phyloP scores from a whole-genome alignment of 2,113 vertebrate genomes.

The Halichoeres trimaculatus region DNA sequence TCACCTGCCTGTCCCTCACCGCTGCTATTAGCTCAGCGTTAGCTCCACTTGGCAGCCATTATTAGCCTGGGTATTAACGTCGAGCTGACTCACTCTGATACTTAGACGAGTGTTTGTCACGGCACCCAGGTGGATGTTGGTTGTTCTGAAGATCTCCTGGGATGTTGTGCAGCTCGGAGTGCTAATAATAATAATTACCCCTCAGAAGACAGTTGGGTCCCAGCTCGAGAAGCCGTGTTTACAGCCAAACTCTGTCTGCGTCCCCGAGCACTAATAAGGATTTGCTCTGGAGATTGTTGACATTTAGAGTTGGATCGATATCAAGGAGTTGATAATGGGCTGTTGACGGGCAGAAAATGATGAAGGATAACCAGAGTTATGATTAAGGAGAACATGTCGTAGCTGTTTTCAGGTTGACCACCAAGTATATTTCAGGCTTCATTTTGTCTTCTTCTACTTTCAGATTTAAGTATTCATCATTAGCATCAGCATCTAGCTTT shows the following conservation, averaged over 20 bases:
- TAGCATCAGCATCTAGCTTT: too few species aligned
- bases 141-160: slow-evolving; percentile 53
- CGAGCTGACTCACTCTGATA: slow-evolving; percentile 54
- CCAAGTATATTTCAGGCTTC: background rate
- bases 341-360: background rate
- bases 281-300: slow-evolving; percentile 24
- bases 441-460: background rate
- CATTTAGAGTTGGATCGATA: background rate
- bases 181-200: slow-evolving; percentile 80
- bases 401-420: background rate
- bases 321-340: background rate
- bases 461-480: too few species aligned
- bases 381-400: background rate
- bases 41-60: slow-evolving; percentile 79
- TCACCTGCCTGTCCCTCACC: slow-evolving; percentile 66
- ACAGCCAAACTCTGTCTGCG: slow-evolving; percentile 33
- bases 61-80: slow-evolving; percentile 76
- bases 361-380: background rate
- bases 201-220: slow-evolving; percentile 50
- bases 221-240: slow-evolving; percentile 53
- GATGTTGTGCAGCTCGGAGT: slow-evolving; percentile 34
- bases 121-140: slow-evolving; percentile 54
- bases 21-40: slow-evolving; percentile 72
- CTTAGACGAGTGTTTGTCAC: slow-evolving; percentile 46
- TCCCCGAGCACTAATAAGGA: slow-evolving; percentile 28